phyloP scores from a whole-genome alignment of 2,113 vertebrate genomes.

The Thymallus thymallus region DNA sequence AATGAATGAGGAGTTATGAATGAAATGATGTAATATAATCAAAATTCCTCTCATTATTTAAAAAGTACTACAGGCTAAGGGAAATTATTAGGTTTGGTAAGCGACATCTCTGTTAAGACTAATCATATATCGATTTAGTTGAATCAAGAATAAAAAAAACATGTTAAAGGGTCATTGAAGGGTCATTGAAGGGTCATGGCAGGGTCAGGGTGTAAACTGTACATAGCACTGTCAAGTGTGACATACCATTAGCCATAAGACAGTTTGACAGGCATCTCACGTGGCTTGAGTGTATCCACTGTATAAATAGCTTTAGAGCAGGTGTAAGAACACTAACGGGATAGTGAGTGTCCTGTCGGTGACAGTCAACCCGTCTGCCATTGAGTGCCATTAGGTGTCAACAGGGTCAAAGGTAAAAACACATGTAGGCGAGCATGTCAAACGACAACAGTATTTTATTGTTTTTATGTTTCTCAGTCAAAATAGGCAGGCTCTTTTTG shows the following conservation, averaged over 20 bases:
- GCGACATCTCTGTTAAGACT: no score
- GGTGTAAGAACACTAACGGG: background rate
- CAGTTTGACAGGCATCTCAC: background rate
- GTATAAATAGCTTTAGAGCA: constrained; percentile 7
- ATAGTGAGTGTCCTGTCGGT: constrained; percentile 10
- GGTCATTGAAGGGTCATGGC: background rate
- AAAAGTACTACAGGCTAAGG: no score
- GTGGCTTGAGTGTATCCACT: constrained; percentile 2
- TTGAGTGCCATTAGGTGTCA: background rate
- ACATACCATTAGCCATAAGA: background rate
- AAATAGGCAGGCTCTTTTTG: constrained; percentile 39
- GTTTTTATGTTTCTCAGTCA: constrained; percentile 38
- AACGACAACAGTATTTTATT: constrained; percentile 42
- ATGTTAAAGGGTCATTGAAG: constrained; percentile 13
- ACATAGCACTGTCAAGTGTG: background rate
- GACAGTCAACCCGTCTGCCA: constrained; percentile 1
- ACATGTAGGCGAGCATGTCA: constrained; percentile 10
- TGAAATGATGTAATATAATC: no score
- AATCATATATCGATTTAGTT: background rate
- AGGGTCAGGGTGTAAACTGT: background rate
- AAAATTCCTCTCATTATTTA: no score
- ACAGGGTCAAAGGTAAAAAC: background rate
- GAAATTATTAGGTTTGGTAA: no score
- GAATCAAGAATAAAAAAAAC: constrained; percentile 23
- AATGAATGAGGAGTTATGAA: no score